Base-by-base conservation (phyloP, 1,140 invertebrate species). In the Sarcophaga bullata region DNA sequence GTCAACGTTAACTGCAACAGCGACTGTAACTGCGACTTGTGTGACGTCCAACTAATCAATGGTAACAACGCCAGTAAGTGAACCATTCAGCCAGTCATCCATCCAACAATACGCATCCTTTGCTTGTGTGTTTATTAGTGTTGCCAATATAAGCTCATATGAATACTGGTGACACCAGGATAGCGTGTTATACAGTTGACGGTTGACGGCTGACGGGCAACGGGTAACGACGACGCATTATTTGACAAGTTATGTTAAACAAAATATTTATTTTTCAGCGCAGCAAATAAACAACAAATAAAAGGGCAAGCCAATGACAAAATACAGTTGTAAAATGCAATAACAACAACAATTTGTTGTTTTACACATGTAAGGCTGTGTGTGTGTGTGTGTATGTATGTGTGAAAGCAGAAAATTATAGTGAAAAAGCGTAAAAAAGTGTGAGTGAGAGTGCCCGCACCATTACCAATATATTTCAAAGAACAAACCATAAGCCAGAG, bases 251-350 rank as follows among this genome's bases (percentile, higher is more conserved):
- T 78, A 78, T 78, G 75, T 17, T 78, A 25, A 72, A 78, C 75
- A 78, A 50, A 37, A 37, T 37, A 37, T 37, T 37, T 78, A 50
- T 25, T 78, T 78, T 68, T 25, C 17, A 78, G 75, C 75, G 75
- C 48, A 78, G 75, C n/a, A 76, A 78, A 78, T 78, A 78, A 78
- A 78, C 75, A 78, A 78, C 75, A 78, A 78, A 78, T 52, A 25
- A 78, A 78, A 78, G 48, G 15, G n/a, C 48, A 25, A 68, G 62
- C 19, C 62, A 78, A 78, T 52, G 48, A 50, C 48, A 52, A 50
- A 78, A 78, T 19, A 19, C 6, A 76, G 15, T 8, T 11, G 7
- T 19, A 25, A 72, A 17, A 72, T 17, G 62, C 62, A 6, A 72
- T 72, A 72, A 72, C 37, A 72, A 72, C 10, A 25, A 72, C 19